Evolutionary conservation across 2,113 vertebrate species (phyloP), one percentile per base, ranked within the genome.

Genomic region (Notarius quadriscutis): DNA sequence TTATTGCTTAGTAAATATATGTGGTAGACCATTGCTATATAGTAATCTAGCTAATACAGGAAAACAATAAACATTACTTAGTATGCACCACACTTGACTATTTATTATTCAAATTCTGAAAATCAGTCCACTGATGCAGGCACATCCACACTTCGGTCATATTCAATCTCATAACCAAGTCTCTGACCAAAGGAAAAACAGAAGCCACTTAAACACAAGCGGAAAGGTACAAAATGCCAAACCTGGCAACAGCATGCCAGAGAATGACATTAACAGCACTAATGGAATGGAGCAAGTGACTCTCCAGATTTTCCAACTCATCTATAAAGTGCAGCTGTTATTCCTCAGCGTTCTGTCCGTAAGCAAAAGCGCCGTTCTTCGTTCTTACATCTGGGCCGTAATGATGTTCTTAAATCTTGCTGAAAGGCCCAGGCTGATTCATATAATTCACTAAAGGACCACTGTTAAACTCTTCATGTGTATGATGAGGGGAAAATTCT

Each of bases 261-360:
- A 30, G 81, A 81, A 62, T 48, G 41, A 27, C 63, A 83, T 83
- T 27, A 83, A 53, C 53, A 58, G 27, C 25, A 30, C 53, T 84
- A 84, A 84, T 50, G 67, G 34, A 63, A 74, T n/a, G 83, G 30
- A 84, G 83, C 17, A 74, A 67, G 58, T 65, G 81, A 82, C 62
- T 65, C 22, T 27, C 22, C 83, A 22, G 67, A 74, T 57, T 84
- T 84, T 84, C 50, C 83, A 58, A 15, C 30, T 63, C 83, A 58
- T 57, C 83, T 84, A 34, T 58, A 58, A 60, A 84, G 69, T 41
- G 60, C 51, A 84, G 69, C 83, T 84, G 67, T 72, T 84, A 83
- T 67, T 53, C 62, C 62, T 30, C 25, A 25, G 67, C 12, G 74
- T 84, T 55, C 51, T 84, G 83, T 67, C 83, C 15, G 30, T 57